A percentile compares a stretch with the other conserved stretches of the same genome.
phyloP scores from a whole-genome alignment of 2,113 vertebrate genomes.

The Centropristis striata region DNA sequence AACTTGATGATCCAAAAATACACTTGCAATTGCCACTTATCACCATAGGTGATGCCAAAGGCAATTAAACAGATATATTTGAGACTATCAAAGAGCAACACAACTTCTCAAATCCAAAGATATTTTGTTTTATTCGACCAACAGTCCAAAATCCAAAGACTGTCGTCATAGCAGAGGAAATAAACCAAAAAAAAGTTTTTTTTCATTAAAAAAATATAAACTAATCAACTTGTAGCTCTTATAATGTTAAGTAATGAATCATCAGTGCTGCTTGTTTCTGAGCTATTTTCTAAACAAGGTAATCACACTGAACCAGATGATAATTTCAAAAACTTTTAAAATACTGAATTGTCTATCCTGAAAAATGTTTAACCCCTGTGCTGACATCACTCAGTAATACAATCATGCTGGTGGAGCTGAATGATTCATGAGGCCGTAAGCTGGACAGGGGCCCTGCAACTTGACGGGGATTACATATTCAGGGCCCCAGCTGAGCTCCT shows the following conservation, averaged over 20 bases:
- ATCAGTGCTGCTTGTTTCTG: conserved; percentile 4
- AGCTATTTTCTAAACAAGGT: neutral
- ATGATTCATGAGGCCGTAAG: conserved; percentile 40
- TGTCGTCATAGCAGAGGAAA: neutral
- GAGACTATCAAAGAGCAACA: too few relatives aligned
- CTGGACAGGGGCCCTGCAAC: conserved; percentile 31
- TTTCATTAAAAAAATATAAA: neutral
- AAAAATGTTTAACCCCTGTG: conserved; percentile 12
- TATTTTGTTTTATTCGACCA: neutral
- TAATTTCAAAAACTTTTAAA: too few relatives aligned
- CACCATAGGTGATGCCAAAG: too few relatives aligned
- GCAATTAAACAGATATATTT: too few relatives aligned
- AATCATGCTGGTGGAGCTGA: conserved; percentile 18
- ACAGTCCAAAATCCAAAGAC: neutral
- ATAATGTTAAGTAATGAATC: conserved; percentile 4
- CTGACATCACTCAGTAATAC: conserved; percentile 1
- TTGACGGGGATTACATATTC: conserved; percentile 56
- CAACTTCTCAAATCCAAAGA: neutral
- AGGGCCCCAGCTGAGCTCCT: conserved; percentile 42
- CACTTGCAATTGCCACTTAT: too few relatives aligned
- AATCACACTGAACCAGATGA: neutral
- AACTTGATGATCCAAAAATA: too few relatives aligned
- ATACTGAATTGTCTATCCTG: neutral
- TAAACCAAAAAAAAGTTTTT: too few relatives aligned
- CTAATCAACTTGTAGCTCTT: too few relatives aligned